Conservation (phyloP, 2,888 invertebrate species). For the Drosophila falleni region DNA sequence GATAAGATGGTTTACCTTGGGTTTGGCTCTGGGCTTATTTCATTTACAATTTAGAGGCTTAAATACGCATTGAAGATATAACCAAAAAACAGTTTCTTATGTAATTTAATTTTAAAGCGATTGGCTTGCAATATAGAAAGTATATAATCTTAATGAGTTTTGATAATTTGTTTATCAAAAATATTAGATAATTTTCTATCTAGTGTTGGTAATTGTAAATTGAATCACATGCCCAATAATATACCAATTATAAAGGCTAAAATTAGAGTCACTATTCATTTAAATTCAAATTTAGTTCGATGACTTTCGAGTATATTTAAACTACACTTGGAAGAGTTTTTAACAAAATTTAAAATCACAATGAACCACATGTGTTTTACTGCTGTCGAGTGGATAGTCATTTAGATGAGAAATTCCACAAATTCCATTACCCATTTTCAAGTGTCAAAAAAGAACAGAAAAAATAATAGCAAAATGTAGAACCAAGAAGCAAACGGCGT, state of each 20-base stretch:
- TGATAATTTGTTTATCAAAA: neutral
- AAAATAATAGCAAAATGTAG: conserved; percentile 1
- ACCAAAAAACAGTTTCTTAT: neutral
- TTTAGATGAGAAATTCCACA: conserved; percentile 5
- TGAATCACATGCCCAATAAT: neutral
- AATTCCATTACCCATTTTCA: conserved; percentile 25
- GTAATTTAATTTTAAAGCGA: conserved; percentile 7
- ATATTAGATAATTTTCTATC: neutral
- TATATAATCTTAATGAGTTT: conserved; percentile 7
- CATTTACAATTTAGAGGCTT: neutral
- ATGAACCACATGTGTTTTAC: conserved; percentile 17
- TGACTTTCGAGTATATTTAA: conserved; percentile 22
- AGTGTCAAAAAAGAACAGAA: neutral
- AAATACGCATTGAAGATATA: conserved; percentile 1
- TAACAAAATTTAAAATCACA: conserved; percentile 9
- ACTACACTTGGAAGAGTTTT: conserved; percentile 4
- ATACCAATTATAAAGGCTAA: neutral
- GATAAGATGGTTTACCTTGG: conserved; percentile 32
- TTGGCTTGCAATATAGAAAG: neutral
- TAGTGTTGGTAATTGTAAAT: neutral
- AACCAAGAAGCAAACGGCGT: conserved; percentile 5
- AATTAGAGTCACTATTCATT: neutral
- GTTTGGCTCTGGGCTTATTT: neutral
- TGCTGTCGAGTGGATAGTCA: conserved; percentile 7
- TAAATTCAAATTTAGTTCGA: neutral